Evolutionary conservation across 2,797 vertebrate genomes (phyloP).

Genomic region (Tiaroga cobitis): DNA sequence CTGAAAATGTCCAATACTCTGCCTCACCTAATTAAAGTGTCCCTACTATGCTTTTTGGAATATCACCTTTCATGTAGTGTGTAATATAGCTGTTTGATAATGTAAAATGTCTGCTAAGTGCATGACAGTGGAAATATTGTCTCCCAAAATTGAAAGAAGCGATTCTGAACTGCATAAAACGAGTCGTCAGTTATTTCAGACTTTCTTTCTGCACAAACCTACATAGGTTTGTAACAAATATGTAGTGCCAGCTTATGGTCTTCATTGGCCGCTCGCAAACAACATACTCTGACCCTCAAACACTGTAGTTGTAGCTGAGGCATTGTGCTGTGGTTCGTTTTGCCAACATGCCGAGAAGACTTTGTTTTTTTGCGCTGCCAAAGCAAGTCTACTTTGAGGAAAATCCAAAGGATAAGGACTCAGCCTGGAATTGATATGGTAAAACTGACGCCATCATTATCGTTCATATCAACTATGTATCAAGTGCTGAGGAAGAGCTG

Average conservation of each 20-base stretch:
- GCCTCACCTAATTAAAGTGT: background rate
- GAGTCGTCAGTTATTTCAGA: too few relatives aligned
- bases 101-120: background rate
- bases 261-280: background rate
- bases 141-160: background rate
- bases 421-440: too few relatives aligned
- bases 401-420: too few relatives aligned
- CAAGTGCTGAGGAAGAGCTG: background rate
- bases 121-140: background rate
- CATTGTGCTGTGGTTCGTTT: background rate
- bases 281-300: background rate
- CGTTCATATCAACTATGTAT: background rate
- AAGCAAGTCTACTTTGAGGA: background rate
- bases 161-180: too few relatives aligned
- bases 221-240: background rate
- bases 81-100: background rate
- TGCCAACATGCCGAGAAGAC: background rate
- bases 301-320: background rate
- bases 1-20: background rate
- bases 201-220: background rate
- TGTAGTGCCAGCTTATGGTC: background rate
- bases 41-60: background rate
- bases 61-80: background rate
- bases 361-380: background rate
- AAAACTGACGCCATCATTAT: background rate